A percentile compares a stretch with the other conserved stretches of the same genome.
Conservation (phyloP, 2,888 invertebrate genomes). For the Zeuzera pyrina region DNA sequence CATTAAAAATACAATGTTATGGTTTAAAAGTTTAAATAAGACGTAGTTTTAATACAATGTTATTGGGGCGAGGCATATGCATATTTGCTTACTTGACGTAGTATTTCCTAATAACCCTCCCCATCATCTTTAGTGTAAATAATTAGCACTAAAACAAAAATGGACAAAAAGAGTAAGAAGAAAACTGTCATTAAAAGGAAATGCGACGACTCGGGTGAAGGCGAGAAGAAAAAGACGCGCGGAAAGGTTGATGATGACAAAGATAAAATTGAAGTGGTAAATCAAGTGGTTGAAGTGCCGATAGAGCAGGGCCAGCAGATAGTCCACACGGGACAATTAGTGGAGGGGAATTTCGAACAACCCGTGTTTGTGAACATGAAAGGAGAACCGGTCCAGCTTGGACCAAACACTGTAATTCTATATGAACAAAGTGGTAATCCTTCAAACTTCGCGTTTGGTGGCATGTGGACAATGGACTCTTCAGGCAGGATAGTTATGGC, state of each 20-base stretch:
- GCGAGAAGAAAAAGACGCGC: conserved; percentile 58
- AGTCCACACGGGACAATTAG: conserved; percentile 60
- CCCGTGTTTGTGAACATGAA: conserved; percentile 69
- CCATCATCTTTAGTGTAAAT: not conserved
- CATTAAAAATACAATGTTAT: no score
- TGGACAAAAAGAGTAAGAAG: conserved; percentile 70
- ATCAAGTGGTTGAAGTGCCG: conserved; percentile 62
- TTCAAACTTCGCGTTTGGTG: conserved; percentile 62
- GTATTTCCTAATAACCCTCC: not conserved
- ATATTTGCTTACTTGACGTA: no score
- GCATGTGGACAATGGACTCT: conserved; percentile 68
- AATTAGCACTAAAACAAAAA: conserved; percentile 29
- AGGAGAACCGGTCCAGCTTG: conserved; percentile 63
- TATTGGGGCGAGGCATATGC: no score
- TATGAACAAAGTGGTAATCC: conserved; percentile 66
- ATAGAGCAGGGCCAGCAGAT: conserved; percentile 63
- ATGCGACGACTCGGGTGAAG: conserved; percentile 53
- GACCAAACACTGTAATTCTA: conserved; percentile 64
- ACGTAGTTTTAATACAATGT: no score
- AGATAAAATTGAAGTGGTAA: conserved; percentile 56
- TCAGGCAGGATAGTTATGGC: conserved; percentile 68
- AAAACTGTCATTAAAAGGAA: conserved; percentile 65
- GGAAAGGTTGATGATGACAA: conserved; percentile 45
- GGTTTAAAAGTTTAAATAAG: no score
- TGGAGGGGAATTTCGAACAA: conserved; percentile 64